These are phyloP conservation scores for Myotis brandtii DNA, from an alignment of 2,113 vertebrate species.

Conservation along the genomic window DNA sequence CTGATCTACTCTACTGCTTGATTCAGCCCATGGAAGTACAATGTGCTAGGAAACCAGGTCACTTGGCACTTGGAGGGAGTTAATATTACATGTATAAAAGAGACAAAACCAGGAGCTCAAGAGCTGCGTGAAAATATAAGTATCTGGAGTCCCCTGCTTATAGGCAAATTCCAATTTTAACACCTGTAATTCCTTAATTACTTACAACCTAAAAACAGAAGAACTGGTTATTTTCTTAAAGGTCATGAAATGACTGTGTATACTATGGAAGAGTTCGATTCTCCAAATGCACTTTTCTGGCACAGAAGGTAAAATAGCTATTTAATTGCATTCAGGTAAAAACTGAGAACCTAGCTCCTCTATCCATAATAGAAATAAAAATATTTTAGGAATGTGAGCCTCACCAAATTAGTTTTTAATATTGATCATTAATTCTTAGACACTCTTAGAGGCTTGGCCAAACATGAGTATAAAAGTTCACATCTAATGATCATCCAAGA, in stretches of 20 bases:
- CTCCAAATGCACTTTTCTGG: not conserved
- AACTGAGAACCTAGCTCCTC: not conserved
- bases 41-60: not conserved
- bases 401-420: not conserved
- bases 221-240: not conserved
- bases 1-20: not conserved
- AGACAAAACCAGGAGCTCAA: not conserved
- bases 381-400: not conserved
- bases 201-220: not conserved
- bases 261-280: not conserved
- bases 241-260: not conserved
- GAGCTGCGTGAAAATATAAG: not conserved
- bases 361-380: conserved; percentile 38
- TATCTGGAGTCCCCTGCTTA: not conserved
- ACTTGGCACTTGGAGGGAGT: not conserved
- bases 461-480: conserved; percentile 29
- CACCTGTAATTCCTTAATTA: not conserved
- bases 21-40: not conserved
- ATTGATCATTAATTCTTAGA: conserved; percentile 33
- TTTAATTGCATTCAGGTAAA: not conserved
- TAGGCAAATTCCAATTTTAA: conserved; percentile 2
- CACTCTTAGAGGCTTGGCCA: not conserved
- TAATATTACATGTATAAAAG: not conserved
- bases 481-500: not conserved
- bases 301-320: not conserved